Evolutionary conservation across 2,797 vertebrate genomes (phyloP).

Genomic region (Streptopelia turtur): DNA sequence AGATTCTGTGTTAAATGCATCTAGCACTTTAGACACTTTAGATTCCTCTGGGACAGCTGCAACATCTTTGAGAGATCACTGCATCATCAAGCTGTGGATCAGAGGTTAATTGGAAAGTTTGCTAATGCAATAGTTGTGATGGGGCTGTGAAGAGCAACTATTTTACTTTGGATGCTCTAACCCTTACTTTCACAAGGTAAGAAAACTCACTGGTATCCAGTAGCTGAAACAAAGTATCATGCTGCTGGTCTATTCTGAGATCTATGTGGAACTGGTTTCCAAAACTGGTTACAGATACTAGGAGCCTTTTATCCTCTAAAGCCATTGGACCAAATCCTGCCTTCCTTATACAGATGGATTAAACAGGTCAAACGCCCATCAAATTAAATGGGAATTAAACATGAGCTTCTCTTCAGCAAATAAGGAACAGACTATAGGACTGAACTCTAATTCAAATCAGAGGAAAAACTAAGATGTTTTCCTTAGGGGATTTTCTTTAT

Average conservation of each 20-base stretch:
- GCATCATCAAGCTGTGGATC: not conserved
- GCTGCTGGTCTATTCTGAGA: not conserved
- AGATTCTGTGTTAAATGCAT: constrained; percentile 18
- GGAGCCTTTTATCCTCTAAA: not conserved
- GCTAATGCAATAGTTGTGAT: not conserved
- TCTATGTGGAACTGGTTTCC: not conserved
- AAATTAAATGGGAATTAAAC: not conserved
- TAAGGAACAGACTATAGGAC: not conserved
- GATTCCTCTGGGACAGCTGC: constrained; percentile 29
- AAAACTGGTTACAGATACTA: not conserved
- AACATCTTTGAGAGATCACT: constrained; percentile 32
- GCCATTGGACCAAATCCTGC: not conserved
- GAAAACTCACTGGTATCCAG: not conserved
- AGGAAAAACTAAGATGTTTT: not conserved
- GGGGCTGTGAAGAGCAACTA: not conserved
- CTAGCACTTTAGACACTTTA: constrained; percentile 36
- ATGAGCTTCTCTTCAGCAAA: not conserved
- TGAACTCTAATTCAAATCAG: constrained; percentile 14
- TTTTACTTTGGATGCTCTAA: not conserved
- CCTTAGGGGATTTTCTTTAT: constrained; percentile 5
- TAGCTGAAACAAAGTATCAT: not conserved
- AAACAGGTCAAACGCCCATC: not conserved
- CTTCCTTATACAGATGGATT: not conserved
- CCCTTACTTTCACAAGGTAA: not conserved
- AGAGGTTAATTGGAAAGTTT: constrained; percentile 51